Percentiles rank a stretch among this genome's conserved stretches.
These are phyloP conservation scores for Cynoglossus semilaevis DNA, from an alignment of 2,113 vertebrate species.

Conservation along the genomic window DNA sequence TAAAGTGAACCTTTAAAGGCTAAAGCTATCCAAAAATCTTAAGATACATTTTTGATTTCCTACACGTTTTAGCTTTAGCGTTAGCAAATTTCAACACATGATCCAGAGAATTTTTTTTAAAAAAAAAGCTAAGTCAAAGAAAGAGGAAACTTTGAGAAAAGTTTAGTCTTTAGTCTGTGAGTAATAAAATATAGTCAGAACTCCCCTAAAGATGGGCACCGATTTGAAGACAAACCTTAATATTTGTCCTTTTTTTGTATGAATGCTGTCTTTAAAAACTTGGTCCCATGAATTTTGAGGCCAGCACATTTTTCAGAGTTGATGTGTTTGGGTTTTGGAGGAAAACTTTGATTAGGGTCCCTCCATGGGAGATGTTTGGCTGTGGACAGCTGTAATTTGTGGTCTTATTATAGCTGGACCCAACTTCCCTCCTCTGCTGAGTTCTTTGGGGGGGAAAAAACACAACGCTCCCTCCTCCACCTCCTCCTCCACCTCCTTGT, in stretches of 20 bases:
- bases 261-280: not conserved
- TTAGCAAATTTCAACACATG: too few species aligned
- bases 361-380: conserved; percentile 37
- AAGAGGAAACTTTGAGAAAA: too few species aligned
- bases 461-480: conserved; percentile 9
- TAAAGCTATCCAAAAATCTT: too few species aligned
- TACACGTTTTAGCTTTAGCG: too few species aligned
- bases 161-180: too few species aligned
- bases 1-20: too few species aligned
- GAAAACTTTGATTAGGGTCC: conserved; percentile 27
- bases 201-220: too few species aligned
- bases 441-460: conserved; percentile 31
- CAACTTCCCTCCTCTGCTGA: conserved; percentile 49
- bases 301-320: conserved; percentile 11
- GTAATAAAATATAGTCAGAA: too few species aligned
- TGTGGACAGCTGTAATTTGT: conserved; percentile 47
- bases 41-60: too few species aligned
- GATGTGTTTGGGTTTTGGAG: conserved; percentile 16
- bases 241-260: not conserved
- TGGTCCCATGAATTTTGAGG: not conserved
- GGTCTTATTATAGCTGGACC: conserved; percentile 63
- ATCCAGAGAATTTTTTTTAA: too few species aligned
- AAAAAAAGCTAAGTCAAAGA: too few species aligned
- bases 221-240: too few species aligned
- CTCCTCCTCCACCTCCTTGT: conserved; percentile 11